Evolutionary conservation across 1,140 invertebrate genomes (phyloP), one percentile per base, ranked within the genome.

Genomic region (Vollenhovia emeryi): DNA sequence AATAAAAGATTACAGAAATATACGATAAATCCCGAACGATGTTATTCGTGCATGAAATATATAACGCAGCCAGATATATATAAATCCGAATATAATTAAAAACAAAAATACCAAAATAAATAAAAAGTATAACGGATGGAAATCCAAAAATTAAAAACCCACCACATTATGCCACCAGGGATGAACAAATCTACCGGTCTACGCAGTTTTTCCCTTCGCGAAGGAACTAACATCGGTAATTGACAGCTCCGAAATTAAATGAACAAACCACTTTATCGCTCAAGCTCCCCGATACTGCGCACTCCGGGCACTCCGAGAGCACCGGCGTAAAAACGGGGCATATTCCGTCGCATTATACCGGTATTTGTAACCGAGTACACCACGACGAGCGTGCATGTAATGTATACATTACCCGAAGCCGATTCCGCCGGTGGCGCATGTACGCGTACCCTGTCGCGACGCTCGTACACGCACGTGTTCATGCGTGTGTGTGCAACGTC

Each of bases 361-460:
- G 66, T 40, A 82, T 82, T 82, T 82, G 78, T 82, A 82, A 82
- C 78, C 66, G 50, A 43, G 64, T 21, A 36, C 24, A 60, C 45
- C 45, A 33, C 18, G 15, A 8, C 78, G 78, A 73, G 50, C 24
- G 50, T 57, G 52, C 78, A 82, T 73, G 66, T 82, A 82, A 82
- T 82, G 78, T 82, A 73, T 82, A 82, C 36, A 82, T 82, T 82
- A 82, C 24, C 78, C 50, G 40, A 71, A 71, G 50, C 66, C 78
- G 78, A 82, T 82, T 73, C 24, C 62, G 36, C 62, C 50, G 50
- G n/a, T 33, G 50, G 78, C 40, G 50, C 50, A 57, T 82, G 78
- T 82, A 82, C 66, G 48, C 50, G 78, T 45, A 82, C n/a, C 50
- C 24, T 82, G 78, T 59, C 78, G 66, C 64, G 66, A 82, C 27